These are phyloP conservation scores for Diabrotica virgifera DNA, from an alignment of 1,140 invertebrate genomes.

Conservation along the genomic window DNA sequence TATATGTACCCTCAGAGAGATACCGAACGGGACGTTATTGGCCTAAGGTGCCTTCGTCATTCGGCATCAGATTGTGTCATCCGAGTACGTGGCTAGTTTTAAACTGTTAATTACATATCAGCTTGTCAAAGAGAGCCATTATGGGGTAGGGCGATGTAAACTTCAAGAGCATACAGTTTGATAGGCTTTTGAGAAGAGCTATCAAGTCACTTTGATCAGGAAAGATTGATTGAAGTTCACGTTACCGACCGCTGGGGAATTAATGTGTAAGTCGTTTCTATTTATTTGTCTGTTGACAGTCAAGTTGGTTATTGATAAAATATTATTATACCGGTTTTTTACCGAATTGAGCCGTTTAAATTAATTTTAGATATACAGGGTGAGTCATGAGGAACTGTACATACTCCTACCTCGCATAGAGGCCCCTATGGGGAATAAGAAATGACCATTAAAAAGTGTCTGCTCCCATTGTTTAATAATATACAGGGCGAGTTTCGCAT, in stretches of 20 bases:
- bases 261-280: not conserved
- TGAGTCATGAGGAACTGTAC: no score
- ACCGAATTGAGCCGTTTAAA: no score
- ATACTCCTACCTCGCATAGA: no score
- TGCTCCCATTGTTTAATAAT: no score
- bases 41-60: not conserved
- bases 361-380: no score
- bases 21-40: no score
- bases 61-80: constrained; percentile 2
- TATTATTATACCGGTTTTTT: no score
- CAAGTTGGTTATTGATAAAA: not conserved
- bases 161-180: not conserved
- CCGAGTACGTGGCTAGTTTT: not conserved
- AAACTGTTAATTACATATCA: constrained; percentile 1
- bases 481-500: no score
- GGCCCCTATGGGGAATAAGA: no score
- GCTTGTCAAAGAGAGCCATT: not conserved
- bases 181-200: not conserved
- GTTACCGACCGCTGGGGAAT: not conserved
- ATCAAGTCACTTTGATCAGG: not conserved
- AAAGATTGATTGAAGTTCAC: not conserved
- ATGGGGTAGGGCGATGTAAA: not conserved
- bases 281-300: not conserved
- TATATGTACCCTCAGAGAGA: no score
- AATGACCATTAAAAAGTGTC: no score